Evolutionary conservation across 2,113 vertebrate species (phyloP).

Genomic region (Colius striatus): DNA sequence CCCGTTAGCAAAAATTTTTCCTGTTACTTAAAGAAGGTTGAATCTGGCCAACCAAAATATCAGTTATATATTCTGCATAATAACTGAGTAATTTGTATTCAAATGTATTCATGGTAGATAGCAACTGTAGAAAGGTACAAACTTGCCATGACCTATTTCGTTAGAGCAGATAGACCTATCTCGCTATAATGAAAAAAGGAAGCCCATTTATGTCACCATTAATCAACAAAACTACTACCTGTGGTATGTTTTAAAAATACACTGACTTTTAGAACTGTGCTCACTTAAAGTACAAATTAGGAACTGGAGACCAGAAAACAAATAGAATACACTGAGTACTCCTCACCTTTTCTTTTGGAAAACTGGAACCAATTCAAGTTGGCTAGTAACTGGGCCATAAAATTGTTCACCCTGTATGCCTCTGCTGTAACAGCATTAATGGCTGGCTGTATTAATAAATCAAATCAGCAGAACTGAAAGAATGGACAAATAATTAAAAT

Average conservation of each 20-base stretch:
- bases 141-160: background rate
- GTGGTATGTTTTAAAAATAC: background rate
- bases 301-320: background rate
- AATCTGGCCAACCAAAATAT: background rate
- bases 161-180: background rate
- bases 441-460: constrained; percentile 31
- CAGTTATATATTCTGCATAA: background rate
- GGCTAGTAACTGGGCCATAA: constrained; percentile 51
- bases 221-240: background rate
- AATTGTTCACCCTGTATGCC: constrained; percentile 10
- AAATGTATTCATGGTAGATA: background rate
- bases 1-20: background rate
- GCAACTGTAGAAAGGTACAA: background rate
- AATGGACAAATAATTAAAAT: constrained; percentile 7
- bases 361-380: constrained; percentile 39
- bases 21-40: background rate
- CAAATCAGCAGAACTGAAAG: constrained; percentile 58
- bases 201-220: background rate
- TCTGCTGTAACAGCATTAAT: constrained; percentile 52
- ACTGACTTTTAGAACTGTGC: background rate
- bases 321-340: background rate
- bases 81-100: background rate
- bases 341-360: constrained; percentile 36
- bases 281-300: constrained; percentile 18
- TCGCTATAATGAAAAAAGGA: background rate